These are phyloP conservation scores for Siphamia tubifer DNA, from an alignment of 2,113 vertebrate species.

Conservation along the genomic window DNA sequence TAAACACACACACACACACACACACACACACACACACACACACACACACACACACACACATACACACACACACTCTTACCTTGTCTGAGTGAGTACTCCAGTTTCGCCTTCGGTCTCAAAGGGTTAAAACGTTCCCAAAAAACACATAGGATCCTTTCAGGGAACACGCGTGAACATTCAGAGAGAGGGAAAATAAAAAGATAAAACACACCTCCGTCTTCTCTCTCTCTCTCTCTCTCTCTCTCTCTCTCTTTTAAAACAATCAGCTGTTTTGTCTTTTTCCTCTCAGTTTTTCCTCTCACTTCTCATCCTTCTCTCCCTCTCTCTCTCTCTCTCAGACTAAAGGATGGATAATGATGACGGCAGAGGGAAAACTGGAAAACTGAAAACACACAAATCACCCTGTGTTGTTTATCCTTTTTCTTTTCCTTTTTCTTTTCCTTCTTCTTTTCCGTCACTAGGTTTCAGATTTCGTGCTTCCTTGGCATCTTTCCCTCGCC, in stretches of 20 bases:
- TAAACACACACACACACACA: not conserved
- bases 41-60: too few relatives aligned
- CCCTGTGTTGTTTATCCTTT: too few relatives aligned
- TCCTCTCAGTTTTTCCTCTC: conserved; percentile 21
- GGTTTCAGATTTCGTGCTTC: not conserved
- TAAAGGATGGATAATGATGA: not conserved
- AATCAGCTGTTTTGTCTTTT: not conserved
- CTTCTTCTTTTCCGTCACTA: not conserved
- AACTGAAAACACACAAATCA: too few relatives aligned
- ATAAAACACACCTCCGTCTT: conserved; percentile 16
- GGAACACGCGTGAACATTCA: conserved; percentile 2
- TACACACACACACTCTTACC: conserved; percentile 53
- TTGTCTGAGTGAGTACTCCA: conserved; percentile 68
- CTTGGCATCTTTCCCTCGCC: not conserved
- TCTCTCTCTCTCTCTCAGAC: conserved; percentile 13
- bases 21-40: conserved; percentile 1
- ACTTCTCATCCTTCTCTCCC: too few relatives aligned
- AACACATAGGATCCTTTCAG: conserved; percentile 51
- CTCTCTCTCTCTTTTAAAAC: not conserved
- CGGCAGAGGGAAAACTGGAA: too few relatives aligned
- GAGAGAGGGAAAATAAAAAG: not conserved
- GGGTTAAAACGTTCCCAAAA: conserved; percentile 54
- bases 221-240: not conserved
- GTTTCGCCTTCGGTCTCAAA: conserved; percentile 49
- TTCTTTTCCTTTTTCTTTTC: not conserved